These are phyloP conservation scores for Andrena bucephala DNA, from an alignment of 2,888 invertebrate genomes.

Conservation along the genomic window DNA sequence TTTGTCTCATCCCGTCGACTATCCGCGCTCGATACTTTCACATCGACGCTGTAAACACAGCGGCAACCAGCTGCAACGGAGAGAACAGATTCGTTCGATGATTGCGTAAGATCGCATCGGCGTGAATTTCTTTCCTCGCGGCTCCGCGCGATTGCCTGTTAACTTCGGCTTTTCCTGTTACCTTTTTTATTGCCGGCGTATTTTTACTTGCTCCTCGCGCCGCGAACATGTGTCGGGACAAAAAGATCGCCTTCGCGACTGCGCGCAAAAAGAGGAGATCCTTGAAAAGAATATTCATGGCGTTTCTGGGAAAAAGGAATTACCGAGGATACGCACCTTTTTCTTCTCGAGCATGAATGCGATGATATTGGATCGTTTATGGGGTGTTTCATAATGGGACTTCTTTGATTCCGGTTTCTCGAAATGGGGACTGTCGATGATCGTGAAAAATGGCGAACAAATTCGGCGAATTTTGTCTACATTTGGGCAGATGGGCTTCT, in stretches of 20 bases:
- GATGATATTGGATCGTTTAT: neutral
- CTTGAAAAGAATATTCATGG: slow-evolving; percentile 26
- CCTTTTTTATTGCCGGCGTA: neutral
- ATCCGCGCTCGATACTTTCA: slow-evolving; percentile 48
- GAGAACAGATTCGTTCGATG: slow-evolving; percentile 1
- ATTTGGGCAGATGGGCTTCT: neutral
- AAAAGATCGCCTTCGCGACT: slow-evolving; percentile 5
- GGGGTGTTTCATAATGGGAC: neutral
- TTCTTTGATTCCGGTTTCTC: neutral
- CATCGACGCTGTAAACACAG: slow-evolving; percentile 24
- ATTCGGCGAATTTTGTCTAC: slow-evolving; percentile 32
- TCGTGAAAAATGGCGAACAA: neutral
- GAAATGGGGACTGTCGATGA: too few relatives aligned
- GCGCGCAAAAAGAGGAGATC: slow-evolving; percentile 21
- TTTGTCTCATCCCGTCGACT: slow-evolving; percentile 54
- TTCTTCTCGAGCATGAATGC: neutral
- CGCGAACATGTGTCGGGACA: slow-evolving; percentile 5
- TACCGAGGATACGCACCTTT: neutral
- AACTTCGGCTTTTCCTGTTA: neutral
- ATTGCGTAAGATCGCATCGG: slow-evolving; percentile 23
- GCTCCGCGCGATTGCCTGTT: neutral
- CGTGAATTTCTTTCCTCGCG: slow-evolving; percentile 16
- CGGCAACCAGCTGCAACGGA: neutral
- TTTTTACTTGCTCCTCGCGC: neutral
- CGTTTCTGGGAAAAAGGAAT: neutral